A percentile compares a stretch with the other conserved stretches of the same genome.
Conservation (phyloP, 2,888 invertebrate species). For the Quadroppia sp. region DNA sequence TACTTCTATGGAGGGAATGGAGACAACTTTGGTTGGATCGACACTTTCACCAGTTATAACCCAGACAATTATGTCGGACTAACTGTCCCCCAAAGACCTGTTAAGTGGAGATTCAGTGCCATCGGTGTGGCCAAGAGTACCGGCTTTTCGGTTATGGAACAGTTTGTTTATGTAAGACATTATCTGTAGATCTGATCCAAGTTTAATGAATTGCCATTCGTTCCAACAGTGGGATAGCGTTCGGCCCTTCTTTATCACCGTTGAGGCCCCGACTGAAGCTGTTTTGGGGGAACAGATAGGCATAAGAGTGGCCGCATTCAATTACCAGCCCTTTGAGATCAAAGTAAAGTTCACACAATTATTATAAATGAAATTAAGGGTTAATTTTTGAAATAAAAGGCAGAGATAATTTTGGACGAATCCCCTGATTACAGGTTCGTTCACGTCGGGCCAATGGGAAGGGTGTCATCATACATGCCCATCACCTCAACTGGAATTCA, state of each 20-base stretch:
- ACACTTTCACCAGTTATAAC: conserved; percentile 48
- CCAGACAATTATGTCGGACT: conserved; percentile 53
- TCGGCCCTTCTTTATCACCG: conserved; percentile 57
- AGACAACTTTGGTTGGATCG: conserved; percentile 54
- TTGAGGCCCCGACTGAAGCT: conserved; percentile 56
- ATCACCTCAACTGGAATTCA: conserved; percentile 56
- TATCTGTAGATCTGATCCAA: neutral
- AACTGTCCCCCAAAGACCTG: conserved; percentile 53
- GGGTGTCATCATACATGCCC: conserved; percentile 56
- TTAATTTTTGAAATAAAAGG: conserved; percentile 37
- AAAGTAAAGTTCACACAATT: conserved; percentile 42
- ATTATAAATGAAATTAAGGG: neutral
- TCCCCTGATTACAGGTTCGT: conserved; percentile 58
- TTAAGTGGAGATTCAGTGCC: conserved; percentile 58
- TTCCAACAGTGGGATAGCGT: conserved; percentile 52
- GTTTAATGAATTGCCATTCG: conserved; percentile 32
- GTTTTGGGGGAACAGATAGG: conserved; percentile 58
- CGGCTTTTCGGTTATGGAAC: conserved; percentile 57
- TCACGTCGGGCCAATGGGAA: conserved; percentile 56
- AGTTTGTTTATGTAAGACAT: conserved; percentile 54
- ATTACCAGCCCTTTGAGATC: conserved; percentile 52
- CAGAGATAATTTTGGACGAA: conserved; percentile 54
- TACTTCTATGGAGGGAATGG: conserved; percentile 54
- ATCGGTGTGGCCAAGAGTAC: conserved; percentile 57
- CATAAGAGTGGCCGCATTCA: conserved; percentile 54